Conservation (phyloP, 2,888 invertebrate genomes). For the Prionchulus punctatus region DNA sequence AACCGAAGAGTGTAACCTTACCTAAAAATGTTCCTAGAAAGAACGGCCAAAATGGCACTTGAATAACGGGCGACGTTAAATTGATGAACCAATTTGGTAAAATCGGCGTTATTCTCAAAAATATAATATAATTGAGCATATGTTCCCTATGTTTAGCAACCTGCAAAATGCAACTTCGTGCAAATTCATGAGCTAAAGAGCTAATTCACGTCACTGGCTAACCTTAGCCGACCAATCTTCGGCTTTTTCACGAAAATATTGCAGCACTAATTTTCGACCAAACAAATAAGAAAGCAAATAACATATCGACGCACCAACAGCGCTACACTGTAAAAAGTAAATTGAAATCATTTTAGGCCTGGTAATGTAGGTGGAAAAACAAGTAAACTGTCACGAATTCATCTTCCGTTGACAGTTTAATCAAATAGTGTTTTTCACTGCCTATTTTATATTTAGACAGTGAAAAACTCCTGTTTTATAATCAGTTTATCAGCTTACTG, state of each 20-base stretch:
- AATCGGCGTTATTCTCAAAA: constrained; percentile 87
- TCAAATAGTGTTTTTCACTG: no score
- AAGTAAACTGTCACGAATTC: not conserved
- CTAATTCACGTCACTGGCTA: no score
- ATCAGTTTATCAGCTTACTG: constrained; percentile 33
- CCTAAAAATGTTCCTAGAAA: constrained; percentile 86
- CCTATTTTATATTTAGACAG: not conserved
- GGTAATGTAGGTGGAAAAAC: not conserved
- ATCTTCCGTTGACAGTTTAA: no score
- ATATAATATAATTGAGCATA: constrained; percentile 85
- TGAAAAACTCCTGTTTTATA: not conserved
- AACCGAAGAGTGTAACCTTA: no score
- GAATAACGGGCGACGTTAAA: constrained; percentile 83
- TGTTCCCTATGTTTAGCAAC: constrained; percentile 62
- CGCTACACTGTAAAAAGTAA: constrained; percentile 54
- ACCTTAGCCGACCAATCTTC: constrained; percentile 69
- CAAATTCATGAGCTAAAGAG: not conserved
- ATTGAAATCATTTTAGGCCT: not conserved
- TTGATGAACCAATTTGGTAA: constrained; percentile 99
- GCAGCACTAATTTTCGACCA: constrained; percentile 64
- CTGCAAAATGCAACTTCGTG: constrained; percentile 23
- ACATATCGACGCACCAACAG: constrained; percentile 83
- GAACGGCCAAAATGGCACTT: constrained; percentile 79
- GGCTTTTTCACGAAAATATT: constrained; percentile 73
- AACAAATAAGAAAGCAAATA: constrained; percentile 77